Conservation (phyloP, 2,888 invertebrate genomes). For the Ditula angustiorana region DNA sequence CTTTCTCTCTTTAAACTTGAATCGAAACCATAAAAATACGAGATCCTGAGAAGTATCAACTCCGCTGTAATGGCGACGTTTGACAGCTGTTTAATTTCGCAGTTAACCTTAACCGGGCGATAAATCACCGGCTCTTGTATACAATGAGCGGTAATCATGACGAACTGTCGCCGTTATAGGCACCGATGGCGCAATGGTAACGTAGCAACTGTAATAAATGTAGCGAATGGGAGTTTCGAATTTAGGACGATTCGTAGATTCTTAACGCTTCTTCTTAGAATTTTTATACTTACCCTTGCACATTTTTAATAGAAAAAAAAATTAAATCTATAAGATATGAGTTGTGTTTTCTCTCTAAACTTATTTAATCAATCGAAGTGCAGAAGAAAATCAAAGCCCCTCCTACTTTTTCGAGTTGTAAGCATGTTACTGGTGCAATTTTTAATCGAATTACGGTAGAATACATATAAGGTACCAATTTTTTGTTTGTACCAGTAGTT, state of each 20-base stretch:
- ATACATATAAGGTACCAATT: too few relatives aligned
- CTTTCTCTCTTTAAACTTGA: background rate
- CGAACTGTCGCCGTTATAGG: constrained; percentile 1
- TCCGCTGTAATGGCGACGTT: background rate
- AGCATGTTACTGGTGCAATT: too few relatives aligned
- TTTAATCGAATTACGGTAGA: too few relatives aligned
- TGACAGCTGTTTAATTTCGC: constrained; percentile 15
- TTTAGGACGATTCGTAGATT: background rate
- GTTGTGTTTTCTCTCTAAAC: too few relatives aligned
- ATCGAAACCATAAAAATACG: background rate
- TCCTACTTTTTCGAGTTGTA: too few relatives aligned
- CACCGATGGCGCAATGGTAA: constrained; percentile 3
- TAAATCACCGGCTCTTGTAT: constrained; percentile 6
- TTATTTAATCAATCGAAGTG: too few relatives aligned
- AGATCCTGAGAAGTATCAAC: background rate
- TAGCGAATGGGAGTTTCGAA: background rate
- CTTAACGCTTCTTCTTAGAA: too few relatives aligned
- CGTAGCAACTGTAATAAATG: background rate
- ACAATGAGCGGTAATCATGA: constrained; percentile 14
- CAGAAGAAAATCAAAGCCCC: too few relatives aligned
- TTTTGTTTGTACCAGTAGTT: too few relatives aligned
- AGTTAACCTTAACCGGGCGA: constrained; percentile 8
- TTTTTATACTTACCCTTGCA: too few relatives aligned
- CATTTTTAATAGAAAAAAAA: too few relatives aligned
- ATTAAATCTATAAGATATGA: too few relatives aligned